phyloP scores from a whole-genome alignment of 2,113 vertebrate species.

The Hyla sarda region DNA sequence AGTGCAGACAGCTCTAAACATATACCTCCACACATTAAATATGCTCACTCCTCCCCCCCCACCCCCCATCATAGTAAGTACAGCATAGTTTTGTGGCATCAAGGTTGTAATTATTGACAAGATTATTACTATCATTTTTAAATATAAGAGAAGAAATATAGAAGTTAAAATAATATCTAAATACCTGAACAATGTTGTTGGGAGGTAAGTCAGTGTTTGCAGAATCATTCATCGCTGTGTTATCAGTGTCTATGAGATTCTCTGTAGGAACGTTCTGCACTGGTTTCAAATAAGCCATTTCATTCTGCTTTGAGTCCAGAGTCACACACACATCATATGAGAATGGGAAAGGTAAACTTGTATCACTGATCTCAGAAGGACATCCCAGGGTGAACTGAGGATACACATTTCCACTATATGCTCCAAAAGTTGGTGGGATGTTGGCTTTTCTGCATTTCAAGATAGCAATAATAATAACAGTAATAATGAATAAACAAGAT shows the following conservation, averaged over 20 bases:
- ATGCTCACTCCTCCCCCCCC: no score
- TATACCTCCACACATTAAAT: no score
- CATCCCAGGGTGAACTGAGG: conserved; percentile 19
- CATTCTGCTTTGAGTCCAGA: conserved; percentile 19
- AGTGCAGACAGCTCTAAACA: no score
- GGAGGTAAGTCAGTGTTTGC: conserved; percentile 29
- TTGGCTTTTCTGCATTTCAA: conserved; percentile 41
- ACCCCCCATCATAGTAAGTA: no score
- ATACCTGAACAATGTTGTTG: conserved; percentile 38
- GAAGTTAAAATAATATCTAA: neutral
- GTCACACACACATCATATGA: conserved; percentile 30
- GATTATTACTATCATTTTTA: no score
- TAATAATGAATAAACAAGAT: conserved; percentile 55
- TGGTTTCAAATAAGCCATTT: neutral
- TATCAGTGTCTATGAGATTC: conserved; percentile 32
- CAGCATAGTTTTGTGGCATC: no score
- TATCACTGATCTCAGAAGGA: conserved; percentile 23
- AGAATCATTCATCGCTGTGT: neutral
- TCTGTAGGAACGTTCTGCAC: neutral
- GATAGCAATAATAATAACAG: conserved; percentile 24
- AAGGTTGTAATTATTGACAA: no score
- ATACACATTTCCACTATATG: conserved; percentile 67
- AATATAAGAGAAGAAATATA: neutral
- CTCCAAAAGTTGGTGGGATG: conserved; percentile 63
- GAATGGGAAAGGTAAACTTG: conserved; percentile 26